Evolutionary conservation across 2,113 vertebrate species (phyloP).

Genomic region (Esox niger): DNA sequence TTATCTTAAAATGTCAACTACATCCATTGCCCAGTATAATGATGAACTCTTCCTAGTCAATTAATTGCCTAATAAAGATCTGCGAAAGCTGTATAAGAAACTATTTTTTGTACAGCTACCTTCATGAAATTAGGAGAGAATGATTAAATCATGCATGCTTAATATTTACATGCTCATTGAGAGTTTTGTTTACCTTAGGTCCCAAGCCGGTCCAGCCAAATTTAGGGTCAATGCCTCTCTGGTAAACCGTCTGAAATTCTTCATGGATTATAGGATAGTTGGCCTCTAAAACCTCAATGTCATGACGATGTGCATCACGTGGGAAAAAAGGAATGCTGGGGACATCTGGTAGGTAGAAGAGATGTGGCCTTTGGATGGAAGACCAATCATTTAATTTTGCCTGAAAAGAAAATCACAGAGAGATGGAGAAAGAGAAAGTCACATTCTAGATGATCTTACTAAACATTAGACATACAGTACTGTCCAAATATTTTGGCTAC

Average conservation of each 20-base stretch:
- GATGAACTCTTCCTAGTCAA: too few species aligned
- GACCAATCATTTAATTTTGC: constrained; percentile 64
- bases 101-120: too few species aligned
- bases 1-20: too few species aligned
- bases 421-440: background rate
- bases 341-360: constrained; percentile 84
- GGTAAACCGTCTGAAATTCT: constrained; percentile 80
- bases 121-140: constrained; percentile 4
- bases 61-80: too few species aligned
- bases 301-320: constrained; percentile 84
- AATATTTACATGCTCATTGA: background rate
- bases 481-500: too few species aligned
- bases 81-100: too few species aligned
- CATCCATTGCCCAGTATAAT: too few species aligned
- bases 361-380: constrained; percentile 82
- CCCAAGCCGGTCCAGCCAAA: constrained; percentile 75
- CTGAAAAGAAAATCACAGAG: constrained; percentile 34
- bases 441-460: background rate
- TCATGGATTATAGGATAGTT: constrained; percentile 76
- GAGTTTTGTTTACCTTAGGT: constrained; percentile 66
- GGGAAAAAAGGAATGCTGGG: constrained; percentile 84
- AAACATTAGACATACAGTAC: too few species aligned
- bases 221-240: constrained; percentile 70
- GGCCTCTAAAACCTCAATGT: constrained; percentile 83
- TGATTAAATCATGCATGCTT: background rate